These are phyloP conservation scores for Pollenia griseotomentosa DNA, from an alignment of 2,888 invertebrate species.

Conservation along the genomic window DNA sequence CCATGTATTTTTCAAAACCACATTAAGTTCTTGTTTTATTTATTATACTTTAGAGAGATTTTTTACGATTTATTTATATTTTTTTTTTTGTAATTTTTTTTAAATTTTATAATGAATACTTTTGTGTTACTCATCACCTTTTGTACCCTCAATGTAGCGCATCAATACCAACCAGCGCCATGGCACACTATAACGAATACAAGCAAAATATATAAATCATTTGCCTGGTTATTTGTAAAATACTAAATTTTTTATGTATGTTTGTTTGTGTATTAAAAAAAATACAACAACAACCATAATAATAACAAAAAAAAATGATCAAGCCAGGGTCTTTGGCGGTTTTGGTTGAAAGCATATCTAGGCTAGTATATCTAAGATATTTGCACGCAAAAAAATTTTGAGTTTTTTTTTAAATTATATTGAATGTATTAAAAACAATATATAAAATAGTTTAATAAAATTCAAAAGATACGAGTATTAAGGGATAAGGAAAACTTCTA, in stretches of 20 bases:
- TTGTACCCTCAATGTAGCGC: conserved; percentile 70
- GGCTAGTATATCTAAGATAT: conserved; percentile 83
- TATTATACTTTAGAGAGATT: conserved; percentile 37
- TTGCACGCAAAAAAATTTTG: conserved; percentile 81
- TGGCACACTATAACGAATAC: conserved; percentile 24
- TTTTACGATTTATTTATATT: conserved; percentile 37
- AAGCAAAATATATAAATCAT: conserved; percentile 64
- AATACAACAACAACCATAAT: conserved; percentile 32
- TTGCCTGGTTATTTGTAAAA: conserved; percentile 69
- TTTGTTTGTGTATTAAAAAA: conserved; percentile 45
- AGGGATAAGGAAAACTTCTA: background rate
- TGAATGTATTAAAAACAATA: conserved; percentile 21
- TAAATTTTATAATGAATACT: conserved; percentile 56
- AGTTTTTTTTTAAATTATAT: conserved; percentile 9
- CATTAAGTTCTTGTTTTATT: conserved; percentile 44
- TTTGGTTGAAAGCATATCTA: conserved; percentile 83
- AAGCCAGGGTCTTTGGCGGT: conserved; percentile 81
- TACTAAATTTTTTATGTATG: conserved; percentile 30
- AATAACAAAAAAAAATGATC: conserved; percentile 58
- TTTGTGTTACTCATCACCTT: conserved; percentile 73
- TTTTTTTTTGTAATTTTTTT: conserved; percentile 31
- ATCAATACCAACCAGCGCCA: conserved; percentile 64
- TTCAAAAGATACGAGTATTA: background rate
- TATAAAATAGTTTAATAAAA: conserved; percentile 13
- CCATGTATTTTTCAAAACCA: conserved; percentile 51